Base-by-base conservation (phyloP, 2,113 vertebrate genomes). In the Ceyx cyanopectus region DNA sequence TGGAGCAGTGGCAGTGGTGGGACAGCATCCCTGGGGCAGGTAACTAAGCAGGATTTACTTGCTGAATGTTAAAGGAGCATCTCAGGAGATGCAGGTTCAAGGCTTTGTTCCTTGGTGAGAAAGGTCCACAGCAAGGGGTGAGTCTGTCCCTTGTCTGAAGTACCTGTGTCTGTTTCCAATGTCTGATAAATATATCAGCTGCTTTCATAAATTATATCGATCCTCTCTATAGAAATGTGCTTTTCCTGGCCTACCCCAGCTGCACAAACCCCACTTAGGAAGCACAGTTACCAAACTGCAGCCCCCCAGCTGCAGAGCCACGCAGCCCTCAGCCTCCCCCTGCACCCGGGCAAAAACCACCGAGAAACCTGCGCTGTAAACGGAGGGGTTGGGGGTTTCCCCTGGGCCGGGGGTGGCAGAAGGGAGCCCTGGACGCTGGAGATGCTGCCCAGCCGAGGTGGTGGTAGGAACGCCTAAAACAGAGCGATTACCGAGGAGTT, bases 51-150 rank as follows among this genome's bases (percentile, higher is more conserved):
- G 54, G 27, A 56, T n/a, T 58, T 15, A 18, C 26, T 57, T 62
- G 13, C 10, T 5, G 2, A 67, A 12, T 3, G 2, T 30, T 54
- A 30, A 2, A 1, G 15, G 3, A 0, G 0, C 4, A 2, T 43
- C 50, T 14, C 0, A 0, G 46, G 19, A 41, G 16, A 4, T 9
- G 2, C 5, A 5, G 10, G 12, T 54, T 68, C 2, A 29, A 54
- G 30, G 21, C 40, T 80, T 65, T 61, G 5, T 20, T 84, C 29
- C 65, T 57, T 0, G 0, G 12, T 32, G 48, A 32, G 24, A 73
- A 74, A 74, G 56, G 24, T 24, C 45, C 14, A 2, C 12, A 6
- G 10, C 12, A 48, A 61, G 40, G 45, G 73, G n/a, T 61, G 18
- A 12, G 30, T 32, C n/a, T 40, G 34, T 46, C 9, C 40, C 14